Base-by-base conservation (phyloP, 1,140 invertebrate genomes). In the Drosophila orosa region DNA sequence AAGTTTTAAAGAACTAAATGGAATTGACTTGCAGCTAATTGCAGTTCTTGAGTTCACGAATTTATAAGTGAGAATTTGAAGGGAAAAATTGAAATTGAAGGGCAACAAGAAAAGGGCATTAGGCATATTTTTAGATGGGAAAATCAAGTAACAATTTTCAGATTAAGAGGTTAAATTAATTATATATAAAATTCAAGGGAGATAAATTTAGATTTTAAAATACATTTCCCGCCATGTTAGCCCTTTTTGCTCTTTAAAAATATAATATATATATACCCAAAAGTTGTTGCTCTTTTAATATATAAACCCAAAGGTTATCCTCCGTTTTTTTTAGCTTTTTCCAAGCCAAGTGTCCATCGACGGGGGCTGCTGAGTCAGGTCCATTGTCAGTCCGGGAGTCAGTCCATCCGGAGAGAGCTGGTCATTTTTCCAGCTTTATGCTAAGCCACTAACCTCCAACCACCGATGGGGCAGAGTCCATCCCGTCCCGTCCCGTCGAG, bases 401-500 rank as follows among this genome's bases (percentile, higher is more conserved):
- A 57, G 57, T 71, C 63, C 52, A 45, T 71, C 60, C 60, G 6
- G 61, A 15, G 31, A 22, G 10, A 37, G 37, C 50, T 59, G 74
- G 74, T 77, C 63, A 77, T 77, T 75, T 77, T 77, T 77, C 42
- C 76, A 86, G 82, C 69, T 71, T 71, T 78, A 56, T 56, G 63
- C 67, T 79, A 80, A 78, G 66, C 74, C 66, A 79, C 47, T 48
- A 69, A 69, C 31, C 59, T 35, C 47, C 60, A 45, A 55, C 50
- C 40, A 59, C 35, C 56, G 42, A 31, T 47, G 37, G 52, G 22
- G 5, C 42, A 17, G 9, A 48, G 4, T n/a, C n/a, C 45, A 27
- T 17, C 47, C 48, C 25, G 13, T 27, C 19, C 24, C 37, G 29
- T n/a, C 45, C 33, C 33, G 12, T 15, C 3, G 12, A 17, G 29